Evolutionary conservation across 2,888 invertebrate species (phyloP).

Genomic region (Eupithecia exiguata): DNA sequence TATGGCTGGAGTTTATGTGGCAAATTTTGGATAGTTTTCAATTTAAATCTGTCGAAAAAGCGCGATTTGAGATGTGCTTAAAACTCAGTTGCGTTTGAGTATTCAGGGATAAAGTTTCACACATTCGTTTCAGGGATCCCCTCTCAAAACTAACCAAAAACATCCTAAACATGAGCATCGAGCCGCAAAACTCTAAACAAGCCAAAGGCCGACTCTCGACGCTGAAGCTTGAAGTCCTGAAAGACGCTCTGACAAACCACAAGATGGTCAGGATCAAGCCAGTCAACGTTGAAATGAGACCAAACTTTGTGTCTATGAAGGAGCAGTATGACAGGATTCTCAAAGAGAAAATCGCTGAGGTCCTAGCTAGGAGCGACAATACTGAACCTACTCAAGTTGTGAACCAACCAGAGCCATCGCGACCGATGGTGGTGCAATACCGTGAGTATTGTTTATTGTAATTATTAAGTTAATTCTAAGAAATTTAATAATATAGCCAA

Average conservation of each 20-base stretch:
- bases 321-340: slow-evolving; percentile 67
- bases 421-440: neutral
- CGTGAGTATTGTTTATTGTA: slow-evolving; percentile 2
- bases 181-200: slow-evolving; percentile 58
- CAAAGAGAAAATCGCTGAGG: slow-evolving; percentile 53
- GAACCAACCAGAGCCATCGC: neutral
- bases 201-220: slow-evolving; percentile 60
- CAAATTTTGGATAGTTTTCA: too few relatives aligned
- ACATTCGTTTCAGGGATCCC: slow-evolving; percentile 64
- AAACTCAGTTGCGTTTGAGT: too few relatives aligned
- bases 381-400: slow-evolving; percentile 12
- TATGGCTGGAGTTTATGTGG: too few relatives aligned
- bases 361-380: slow-evolving; percentile 30
- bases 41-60: too few relatives aligned
- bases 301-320: slow-evolving; percentile 68
- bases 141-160: slow-evolving; percentile 79
- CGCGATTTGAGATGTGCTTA: too few relatives aligned
- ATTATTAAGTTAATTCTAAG: neutral
- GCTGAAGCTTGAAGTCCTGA: slow-evolving; percentile 80
- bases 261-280: slow-evolving; percentile 81
- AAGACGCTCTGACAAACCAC: slow-evolving; percentile 78
- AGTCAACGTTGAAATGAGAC: slow-evolving; percentile 73
- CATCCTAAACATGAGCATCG: slow-evolving; percentile 80
- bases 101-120: too few relatives aligned
- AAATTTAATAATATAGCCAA: too few relatives aligned